Evolutionary conservation across 2,113 vertebrate genomes (phyloP).

Genomic region (Neofelis nebulosa): DNA sequence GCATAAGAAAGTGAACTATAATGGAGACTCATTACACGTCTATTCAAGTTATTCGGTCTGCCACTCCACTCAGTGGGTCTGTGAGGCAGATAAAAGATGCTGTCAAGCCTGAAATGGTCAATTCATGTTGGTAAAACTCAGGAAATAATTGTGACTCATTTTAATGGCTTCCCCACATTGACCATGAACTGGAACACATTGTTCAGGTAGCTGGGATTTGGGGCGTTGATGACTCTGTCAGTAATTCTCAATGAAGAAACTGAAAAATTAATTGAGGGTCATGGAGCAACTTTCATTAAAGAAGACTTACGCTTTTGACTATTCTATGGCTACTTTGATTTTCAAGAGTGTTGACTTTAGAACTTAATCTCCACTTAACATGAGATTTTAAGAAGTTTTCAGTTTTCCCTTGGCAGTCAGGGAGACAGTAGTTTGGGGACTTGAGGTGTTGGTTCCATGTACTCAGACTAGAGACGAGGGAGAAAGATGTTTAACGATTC

Average conservation of each 20-base stretch:
- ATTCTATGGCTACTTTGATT: neutral
- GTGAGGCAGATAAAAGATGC: neutral
- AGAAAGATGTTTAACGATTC: neutral
- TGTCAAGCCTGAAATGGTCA: neutral
- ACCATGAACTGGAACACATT: neutral
- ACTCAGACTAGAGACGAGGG: neutral
- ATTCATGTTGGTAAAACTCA: neutral
- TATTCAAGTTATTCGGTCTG: neutral
- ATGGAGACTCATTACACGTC: neutral
- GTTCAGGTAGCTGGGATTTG: neutral
- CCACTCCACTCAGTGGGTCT: neutral
- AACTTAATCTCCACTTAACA: conserved; percentile 6
- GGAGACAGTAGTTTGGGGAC: neutral
- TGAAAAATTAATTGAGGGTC: neutral
- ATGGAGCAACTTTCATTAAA: neutral
- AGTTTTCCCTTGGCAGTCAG: neutral
- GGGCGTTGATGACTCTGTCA: neutral
- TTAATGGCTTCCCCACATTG: conserved; percentile 21
- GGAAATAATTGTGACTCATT: neutral
- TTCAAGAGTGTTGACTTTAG: neutral
- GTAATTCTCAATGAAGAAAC: conserved; percentile 4
- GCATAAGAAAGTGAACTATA: neutral
- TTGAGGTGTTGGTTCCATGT: neutral
- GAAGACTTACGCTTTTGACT: neutral
- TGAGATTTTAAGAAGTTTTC: conserved; percentile 31